Conservation (phyloP, 2,113 vertebrate genomes). For the Cricetomys ansorgei region DNA sequence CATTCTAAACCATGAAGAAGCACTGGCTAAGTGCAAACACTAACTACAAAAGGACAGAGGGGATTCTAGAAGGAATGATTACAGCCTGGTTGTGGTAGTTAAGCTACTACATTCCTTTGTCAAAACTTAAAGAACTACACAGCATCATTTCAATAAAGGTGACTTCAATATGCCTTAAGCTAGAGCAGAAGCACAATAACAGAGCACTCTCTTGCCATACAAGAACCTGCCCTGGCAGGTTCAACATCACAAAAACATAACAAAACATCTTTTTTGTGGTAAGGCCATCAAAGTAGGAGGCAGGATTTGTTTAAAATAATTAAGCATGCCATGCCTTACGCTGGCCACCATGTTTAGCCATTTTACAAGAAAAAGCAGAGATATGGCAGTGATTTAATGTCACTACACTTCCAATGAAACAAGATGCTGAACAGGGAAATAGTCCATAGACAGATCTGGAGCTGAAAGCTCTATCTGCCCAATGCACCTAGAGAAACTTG, state of each 20-base stretch:
- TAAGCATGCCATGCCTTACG: conserved; percentile 25
- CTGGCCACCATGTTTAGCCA: background rate
- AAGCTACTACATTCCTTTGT: background rate
- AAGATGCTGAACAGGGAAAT: conserved; percentile 2
- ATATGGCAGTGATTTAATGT: background rate
- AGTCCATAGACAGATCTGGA: background rate
- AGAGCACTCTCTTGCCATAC: background rate
- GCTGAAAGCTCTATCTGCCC: background rate
- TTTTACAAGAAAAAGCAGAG: conserved; percentile 51
- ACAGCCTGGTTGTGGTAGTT: background rate
- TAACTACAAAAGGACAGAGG: background rate
- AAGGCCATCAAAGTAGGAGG: conserved; percentile 34
- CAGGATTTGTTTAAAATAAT: conserved; percentile 32
- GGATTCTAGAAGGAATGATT: background rate
- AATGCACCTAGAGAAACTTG: conserved; percentile 2
- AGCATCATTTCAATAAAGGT: background rate
- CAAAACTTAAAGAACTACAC: conserved; percentile 47
- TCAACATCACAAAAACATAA: background rate
- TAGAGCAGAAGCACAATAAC: background rate
- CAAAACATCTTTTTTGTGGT: background rate
- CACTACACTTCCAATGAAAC: background rate
- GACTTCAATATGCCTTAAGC: background rate
- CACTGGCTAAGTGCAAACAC: background rate
- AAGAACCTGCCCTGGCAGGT: background rate
- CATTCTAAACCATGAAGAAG: conserved; percentile 44